Conservation (phyloP, 2,888 invertebrate species). For the Apamea crenata region DNA sequence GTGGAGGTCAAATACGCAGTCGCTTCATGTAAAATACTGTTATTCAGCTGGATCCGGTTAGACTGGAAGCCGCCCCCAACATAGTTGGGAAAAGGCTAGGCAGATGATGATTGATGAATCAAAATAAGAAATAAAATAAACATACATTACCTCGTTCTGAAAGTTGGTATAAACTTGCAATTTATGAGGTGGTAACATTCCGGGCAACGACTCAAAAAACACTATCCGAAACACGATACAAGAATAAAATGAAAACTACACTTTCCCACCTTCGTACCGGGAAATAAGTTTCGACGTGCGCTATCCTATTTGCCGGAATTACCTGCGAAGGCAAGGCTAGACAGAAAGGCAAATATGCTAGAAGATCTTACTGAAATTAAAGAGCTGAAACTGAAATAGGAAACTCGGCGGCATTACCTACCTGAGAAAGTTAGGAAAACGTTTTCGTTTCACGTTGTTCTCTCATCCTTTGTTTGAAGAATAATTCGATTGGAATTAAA, state of each 20-base stretch:
- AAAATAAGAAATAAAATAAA: no score
- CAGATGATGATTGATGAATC: no score
- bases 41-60: no score
- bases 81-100: no score
- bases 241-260: constrained; percentile 13
- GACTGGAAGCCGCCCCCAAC: no score
- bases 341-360: constrained; percentile 60
- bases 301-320: constrained; percentile 74
- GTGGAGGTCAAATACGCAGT: no score
- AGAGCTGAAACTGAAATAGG: constrained; percentile 44
- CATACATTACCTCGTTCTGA: no score
- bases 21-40: no score
- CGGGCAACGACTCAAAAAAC: no score
- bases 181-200: no score
- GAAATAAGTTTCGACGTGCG: constrained; percentile 52
- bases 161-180: no score
- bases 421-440: background rate
- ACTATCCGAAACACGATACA: background rate
- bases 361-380: constrained; percentile 62
- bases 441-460: background rate
- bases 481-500: background rate
- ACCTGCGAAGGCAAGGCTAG: constrained; percentile 62
- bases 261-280: background rate
- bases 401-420: constrained; percentile 35
- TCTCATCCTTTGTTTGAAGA: background rate